A percentile compares a stretch with the other conserved stretches of the same genome.
phyloP scores from a whole-genome alignment of 2,888 invertebrate genomes.

The Patella pellucida region DNA sequence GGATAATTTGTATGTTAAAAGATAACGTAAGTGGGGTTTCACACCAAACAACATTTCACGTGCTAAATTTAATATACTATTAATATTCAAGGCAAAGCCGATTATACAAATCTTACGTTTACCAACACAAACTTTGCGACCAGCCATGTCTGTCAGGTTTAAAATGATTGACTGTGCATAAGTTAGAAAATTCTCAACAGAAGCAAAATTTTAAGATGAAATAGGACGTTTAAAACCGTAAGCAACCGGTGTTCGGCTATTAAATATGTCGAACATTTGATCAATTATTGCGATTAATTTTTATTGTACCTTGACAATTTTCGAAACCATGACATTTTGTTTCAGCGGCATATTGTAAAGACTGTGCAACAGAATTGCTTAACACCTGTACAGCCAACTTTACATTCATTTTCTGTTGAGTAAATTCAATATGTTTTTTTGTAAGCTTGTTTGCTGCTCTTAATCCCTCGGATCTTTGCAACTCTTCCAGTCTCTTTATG shows the following conservation, averaged over 20 bases:
- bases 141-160: conserved; percentile 3
- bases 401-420: background rate
- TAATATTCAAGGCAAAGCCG: conserved; percentile 13
- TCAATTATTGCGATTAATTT: too few species aligned
- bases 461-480: conserved; percentile 4
- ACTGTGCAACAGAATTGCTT: conserved; percentile 15
- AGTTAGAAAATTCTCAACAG: background rate
- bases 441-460: conserved; percentile 16
- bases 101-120: conserved; percentile 15
- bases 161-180: background rate
- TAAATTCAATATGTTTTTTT: conserved; percentile 11
- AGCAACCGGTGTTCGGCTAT: background rate
- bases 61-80: background rate
- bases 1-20: conserved; percentile 16
- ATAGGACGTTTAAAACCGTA: conserved; percentile 17
- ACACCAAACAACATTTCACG: background rate
- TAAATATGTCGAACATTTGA: too few species aligned
- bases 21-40: background rate
- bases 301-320: background rate
- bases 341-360: conserved; percentile 8
- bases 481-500: background rate
- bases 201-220: background rate
- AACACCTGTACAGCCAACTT: conserved; percentile 11
- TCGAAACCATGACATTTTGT: background rate
- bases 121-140: background rate